Conservation (phyloP, 2,888 invertebrate species). For the Acholoe squamosa region DNA sequence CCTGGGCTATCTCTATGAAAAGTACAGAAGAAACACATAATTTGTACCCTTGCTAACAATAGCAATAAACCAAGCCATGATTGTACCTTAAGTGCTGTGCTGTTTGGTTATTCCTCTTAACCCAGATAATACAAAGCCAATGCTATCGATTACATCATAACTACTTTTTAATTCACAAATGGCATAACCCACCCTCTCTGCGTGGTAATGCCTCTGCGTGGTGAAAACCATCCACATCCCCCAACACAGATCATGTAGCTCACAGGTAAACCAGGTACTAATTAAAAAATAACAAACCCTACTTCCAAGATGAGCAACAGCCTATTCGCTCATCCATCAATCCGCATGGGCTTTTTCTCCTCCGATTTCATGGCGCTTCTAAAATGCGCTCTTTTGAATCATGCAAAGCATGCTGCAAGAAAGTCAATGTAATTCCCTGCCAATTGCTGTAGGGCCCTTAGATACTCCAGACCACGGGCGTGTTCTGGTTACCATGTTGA, state of each 20-base stretch:
- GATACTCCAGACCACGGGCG: too few species aligned
- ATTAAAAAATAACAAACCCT: not conserved
- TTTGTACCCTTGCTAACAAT: too few species aligned
- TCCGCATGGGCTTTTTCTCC: not conserved
- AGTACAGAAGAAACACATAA: too few species aligned
- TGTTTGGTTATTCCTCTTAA: too few species aligned
- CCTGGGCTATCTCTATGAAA: too few species aligned
- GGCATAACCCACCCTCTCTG: too few species aligned
- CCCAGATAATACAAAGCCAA: too few species aligned
- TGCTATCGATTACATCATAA: too few species aligned
- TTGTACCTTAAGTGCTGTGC: too few species aligned
- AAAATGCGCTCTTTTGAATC: not conserved
- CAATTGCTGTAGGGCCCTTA: not conserved
- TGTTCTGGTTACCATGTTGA: too few species aligned
- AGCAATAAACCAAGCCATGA: too few species aligned
- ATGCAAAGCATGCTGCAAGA: not conserved
- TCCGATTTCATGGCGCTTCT: not conserved
- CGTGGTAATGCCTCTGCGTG: not conserved
- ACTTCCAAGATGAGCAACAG: slow-evolving; percentile 12
- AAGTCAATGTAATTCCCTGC: slow-evolving; percentile 1
- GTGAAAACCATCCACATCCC: not conserved
- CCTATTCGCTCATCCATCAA: not conserved
- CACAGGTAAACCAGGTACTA: not conserved
- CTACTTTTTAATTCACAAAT: too few species aligned
- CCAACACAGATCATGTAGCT: not conserved